A percentile compares a stretch with the other conserved stretches of the same genome.
Conservation (phyloP, 2,888 invertebrate species). For the Nowickia ferox region DNA sequence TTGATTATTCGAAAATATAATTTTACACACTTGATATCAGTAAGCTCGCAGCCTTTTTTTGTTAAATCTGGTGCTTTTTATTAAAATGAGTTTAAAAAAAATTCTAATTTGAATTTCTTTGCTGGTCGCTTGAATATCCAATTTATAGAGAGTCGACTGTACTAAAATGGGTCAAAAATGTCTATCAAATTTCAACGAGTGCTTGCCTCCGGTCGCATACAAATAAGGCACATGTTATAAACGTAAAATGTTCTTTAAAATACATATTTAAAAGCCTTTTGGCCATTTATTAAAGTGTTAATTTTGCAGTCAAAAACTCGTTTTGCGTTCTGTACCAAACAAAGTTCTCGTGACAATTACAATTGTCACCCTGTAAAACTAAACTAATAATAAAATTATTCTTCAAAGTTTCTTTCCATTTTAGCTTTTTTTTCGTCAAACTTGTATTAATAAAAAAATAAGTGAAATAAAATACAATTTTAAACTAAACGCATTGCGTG, state of each 20-base stretch:
- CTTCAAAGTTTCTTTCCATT: constrained; percentile 17
- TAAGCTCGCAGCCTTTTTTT: no score
- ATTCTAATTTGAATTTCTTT: no score
- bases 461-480: constrained; percentile 18
- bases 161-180: constrained; percentile 10
- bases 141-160: not conserved
- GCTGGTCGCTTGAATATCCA: no score
- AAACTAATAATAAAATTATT: constrained; percentile 56
- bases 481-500: constrained; percentile 69
- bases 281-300: constrained; percentile 56
- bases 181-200: constrained; percentile 23
- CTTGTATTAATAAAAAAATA: not conserved
- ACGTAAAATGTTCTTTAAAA: constrained; percentile 27
- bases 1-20: no score
- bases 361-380: constrained; percentile 69
- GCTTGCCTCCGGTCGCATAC: constrained; percentile 9
- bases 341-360: constrained; percentile 60
- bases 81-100: no score
- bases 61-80: no score
- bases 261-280: constrained; percentile 35
- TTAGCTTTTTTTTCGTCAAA: not conserved
- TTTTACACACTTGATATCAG: no score
- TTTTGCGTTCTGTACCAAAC: constrained; percentile 24
- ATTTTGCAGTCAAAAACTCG: constrained; percentile 43
- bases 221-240: not conserved